Base-by-base conservation (phyloP, 2,113 vertebrate species). In the Nerophis lumbriciformis region DNA sequence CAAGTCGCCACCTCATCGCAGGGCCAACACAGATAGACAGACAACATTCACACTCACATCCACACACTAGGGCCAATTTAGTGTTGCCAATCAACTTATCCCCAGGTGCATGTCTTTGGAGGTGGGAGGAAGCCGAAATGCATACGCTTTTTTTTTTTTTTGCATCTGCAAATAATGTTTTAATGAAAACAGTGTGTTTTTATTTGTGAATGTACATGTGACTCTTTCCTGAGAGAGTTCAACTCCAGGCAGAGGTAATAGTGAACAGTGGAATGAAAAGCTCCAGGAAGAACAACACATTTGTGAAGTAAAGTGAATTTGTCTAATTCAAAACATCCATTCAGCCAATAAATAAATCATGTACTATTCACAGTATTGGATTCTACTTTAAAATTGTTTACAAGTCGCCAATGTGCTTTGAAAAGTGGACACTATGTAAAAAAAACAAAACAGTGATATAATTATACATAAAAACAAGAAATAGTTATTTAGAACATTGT, bases 201-300 rank as follows among this genome's bases (percentile, higher is more conserved):
- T 96, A 97, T 94, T 96, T 94, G 92, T 91, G 93, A 92, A 93
- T 96, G 91, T 95, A 98, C 95, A 96, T 89, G 88, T 92, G 90
- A 91, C 92, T 95, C 94, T 92, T 96, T 95, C 81, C 78, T 87
- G 85, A 83, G 76, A 80, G 70, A 61, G 53, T 73, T 78, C 69
- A 66, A 64, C 72, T 72, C 66, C 42, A 45, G 42, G 42, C 42
- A 45, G 42, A 65, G 67, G 36, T 47, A 61, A 64, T 72, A 77
- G 65, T 59, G 72, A 82, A 51, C 63, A 69, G 69, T 28, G 65
- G 75, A 62, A 63, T 47, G 52, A 28, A 28, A 3, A 28, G 28
- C 28, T 28, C 28, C 28, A 28, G 28, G 28, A 28, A 4, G 42
- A 44, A 19, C 10, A 44, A 42, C 15, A 19, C 10, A 0, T 12